phyloP scores from a whole-genome alignment of 2,888 invertebrate genomes.

The Pecten maximus region DNA sequence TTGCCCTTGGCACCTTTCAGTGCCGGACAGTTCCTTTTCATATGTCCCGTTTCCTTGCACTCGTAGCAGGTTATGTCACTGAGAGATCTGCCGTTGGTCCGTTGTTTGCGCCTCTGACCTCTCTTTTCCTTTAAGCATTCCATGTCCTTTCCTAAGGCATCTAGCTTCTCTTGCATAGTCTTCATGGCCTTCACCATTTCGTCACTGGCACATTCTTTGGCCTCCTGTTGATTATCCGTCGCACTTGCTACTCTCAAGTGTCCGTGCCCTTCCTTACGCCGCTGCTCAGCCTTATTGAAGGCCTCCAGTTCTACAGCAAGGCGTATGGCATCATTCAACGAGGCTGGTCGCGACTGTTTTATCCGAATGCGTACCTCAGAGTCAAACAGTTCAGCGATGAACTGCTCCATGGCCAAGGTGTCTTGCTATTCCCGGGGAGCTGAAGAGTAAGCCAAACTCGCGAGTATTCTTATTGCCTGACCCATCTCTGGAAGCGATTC shows the following conservation, averaged over 20 bases:
- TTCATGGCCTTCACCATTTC: background rate
- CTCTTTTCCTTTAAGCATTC: background rate
- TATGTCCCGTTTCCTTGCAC: background rate
- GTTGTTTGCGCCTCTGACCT: background rate
- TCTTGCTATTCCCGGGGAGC: constrained; percentile 39
- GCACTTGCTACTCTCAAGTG: constrained; percentile 10
- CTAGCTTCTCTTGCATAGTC: background rate
- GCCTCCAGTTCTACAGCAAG: constrained; percentile 47
- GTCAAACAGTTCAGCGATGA: constrained; percentile 43
- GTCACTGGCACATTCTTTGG: background rate
- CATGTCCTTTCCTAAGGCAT: background rate
- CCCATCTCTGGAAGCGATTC: constrained; percentile 30
- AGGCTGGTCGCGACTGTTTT: constrained; percentile 43
- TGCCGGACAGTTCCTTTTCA: background rate
- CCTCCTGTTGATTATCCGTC: background rate
- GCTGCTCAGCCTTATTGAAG: constrained; percentile 41
- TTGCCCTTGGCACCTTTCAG: background rate
- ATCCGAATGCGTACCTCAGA: constrained; percentile 43
- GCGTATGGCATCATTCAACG: constrained; percentile 48
- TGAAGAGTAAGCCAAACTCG: constrained; percentile 34
- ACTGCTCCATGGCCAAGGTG: constrained; percentile 49
- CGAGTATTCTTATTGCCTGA: constrained; percentile 16
- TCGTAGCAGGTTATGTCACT: background rate
- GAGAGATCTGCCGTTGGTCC: too few relatives aligned
- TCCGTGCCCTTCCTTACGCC: background rate